Evolutionary conservation across 2,888 invertebrate species (phyloP), one percentile per base, ranked within the genome.

Genomic region (Hirudinaria manillensis): DNA sequence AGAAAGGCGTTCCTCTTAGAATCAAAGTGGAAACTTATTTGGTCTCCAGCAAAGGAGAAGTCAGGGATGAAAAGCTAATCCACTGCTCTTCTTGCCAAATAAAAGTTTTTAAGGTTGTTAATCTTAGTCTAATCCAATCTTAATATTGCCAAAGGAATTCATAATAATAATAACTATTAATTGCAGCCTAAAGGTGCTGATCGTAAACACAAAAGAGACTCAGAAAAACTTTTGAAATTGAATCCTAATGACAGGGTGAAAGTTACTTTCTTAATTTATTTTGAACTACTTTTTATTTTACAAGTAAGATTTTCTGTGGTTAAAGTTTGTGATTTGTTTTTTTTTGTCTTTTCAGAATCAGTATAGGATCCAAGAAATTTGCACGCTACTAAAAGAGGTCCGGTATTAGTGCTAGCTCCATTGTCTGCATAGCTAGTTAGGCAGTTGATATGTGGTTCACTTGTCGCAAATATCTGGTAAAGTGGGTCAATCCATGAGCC

Each of bases 1-100:
- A 97, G 86, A 97, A 97, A 83, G 97, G 97, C 0, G 96, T 97
- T 0, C 96, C 96, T 0, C 97, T 97, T 87, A 90, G 96, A 72
- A 91, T 96, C 79, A 94, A 95, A 87, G 92, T 97, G 79, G 96
- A 96, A 34, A 83, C 80, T 32, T 77, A 85, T 82, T 13, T 13
- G 7, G 32, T 36, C 7, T 13, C 32, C 36, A 68, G 34, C 34
- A 68, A 68, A n/a, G 36, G 36, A n/a, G 36, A 68, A 7, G 34
- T 34, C n/a, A 68, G 2, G 7, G 36, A 68, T 1, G 36, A 36
- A 34, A 32, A 68, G 36, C 19, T 68, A n/a, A 32, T 68, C 7
- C 32, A 68, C 32, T 34, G 68, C 32, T 29, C 68, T n/a, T 68
- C 68, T n/a, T 68, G 68, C 36, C 68, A 68, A 32, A 68, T 68